Percentiles rank a stretch among this genome's conserved stretches.
These are phyloP conservation scores for Eucriotettix oculatus DNA, from an alignment of 2,888 invertebrate species.

Conservation along the genomic window DNA sequence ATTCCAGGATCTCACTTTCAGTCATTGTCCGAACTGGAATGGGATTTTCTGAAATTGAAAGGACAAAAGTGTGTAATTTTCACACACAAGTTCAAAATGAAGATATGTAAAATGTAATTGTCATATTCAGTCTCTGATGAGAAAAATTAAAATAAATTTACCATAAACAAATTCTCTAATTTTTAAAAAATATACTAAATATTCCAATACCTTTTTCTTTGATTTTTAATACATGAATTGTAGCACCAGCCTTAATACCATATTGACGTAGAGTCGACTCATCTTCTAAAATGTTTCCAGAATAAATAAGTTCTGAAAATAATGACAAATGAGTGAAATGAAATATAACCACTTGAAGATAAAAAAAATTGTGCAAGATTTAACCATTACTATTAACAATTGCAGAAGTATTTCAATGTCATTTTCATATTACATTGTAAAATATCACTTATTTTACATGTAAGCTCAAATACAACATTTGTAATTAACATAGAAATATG, in stretches of 20 bases:
- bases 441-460: too few species aligned
- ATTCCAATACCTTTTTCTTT: conserved; percentile 18
- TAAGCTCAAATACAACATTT: too few species aligned
- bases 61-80: neutral
- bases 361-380: too few species aligned
- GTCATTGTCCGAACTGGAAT: conserved; percentile 31
- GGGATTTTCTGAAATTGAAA: conserved; percentile 19
- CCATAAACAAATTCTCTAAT: too few species aligned
- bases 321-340: neutral
- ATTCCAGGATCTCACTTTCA: conserved; percentile 40
- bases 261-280: conserved; percentile 41
- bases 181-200: conserved; percentile 1
- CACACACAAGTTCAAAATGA: neutral
- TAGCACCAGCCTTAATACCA: conserved; percentile 37
- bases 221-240: conserved; percentile 35
- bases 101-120: neutral
- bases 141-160: too few species aligned
- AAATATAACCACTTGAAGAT: neutral
- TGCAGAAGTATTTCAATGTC: too few species aligned
- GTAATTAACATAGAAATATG: too few species aligned
- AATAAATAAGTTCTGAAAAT: conserved; percentile 45
- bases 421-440: too few species aligned
- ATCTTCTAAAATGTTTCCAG: conserved; percentile 51
- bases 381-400: too few species aligned
- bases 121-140: neutral